Conservation (phyloP, 2,888 invertebrate genomes). For the Drosophila merina region DNA sequence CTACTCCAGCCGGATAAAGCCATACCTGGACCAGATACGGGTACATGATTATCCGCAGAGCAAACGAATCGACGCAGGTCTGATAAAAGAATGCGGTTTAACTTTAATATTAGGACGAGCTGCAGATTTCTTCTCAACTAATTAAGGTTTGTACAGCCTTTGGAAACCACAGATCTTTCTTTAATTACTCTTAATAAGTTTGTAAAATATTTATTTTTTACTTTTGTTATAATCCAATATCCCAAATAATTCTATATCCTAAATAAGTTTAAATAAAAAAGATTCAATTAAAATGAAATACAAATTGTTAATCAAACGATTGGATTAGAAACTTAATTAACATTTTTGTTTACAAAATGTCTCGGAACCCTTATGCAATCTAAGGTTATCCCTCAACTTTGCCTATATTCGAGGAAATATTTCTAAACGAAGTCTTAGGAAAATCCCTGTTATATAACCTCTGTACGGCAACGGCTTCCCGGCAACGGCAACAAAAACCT, state of each 20-base stretch:
- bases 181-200: no score
- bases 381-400: not conserved
- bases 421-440: not conserved
- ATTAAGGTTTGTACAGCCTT: not conserved
- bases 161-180: not conserved
- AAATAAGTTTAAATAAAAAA: no score
- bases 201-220: no score
- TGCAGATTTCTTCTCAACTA: not conserved
- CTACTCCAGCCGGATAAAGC: constrained; percentile 31
- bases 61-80: constrained; percentile 9
- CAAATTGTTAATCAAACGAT: no score
- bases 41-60: constrained; percentile 23
- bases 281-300: no score
- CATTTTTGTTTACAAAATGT: no score
- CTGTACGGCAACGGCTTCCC: not conserved
- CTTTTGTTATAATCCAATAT: no score
- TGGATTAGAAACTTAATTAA: no score
- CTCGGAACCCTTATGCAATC: no score
- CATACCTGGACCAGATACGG: constrained; percentile 26
- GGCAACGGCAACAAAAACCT: not conserved
- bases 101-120: not conserved
- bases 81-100: constrained; percentile 1
- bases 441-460: not conserved
- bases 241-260: no score
- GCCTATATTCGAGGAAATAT: not conserved